Conservation (phyloP, 1,140 invertebrate genomes). For the Ylistrum balloti region DNA sequence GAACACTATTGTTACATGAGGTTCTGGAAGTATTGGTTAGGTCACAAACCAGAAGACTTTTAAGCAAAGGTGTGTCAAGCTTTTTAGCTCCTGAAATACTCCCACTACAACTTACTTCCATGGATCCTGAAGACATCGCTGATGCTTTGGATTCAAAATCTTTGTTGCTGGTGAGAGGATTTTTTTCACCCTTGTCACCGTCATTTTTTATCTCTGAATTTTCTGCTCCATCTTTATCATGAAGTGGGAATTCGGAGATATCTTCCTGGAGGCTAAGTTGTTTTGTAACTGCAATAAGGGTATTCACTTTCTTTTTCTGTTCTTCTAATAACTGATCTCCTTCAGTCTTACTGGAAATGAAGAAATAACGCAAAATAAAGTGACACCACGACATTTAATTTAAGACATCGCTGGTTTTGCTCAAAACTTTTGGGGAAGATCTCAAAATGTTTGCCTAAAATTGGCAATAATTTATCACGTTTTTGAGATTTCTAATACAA, state of each 20-base stretch:
- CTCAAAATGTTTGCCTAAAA: too few relatives aligned
- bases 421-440: too few relatives aligned
- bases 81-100: not conserved
- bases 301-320: slow-evolving; percentile 44
- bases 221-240: not conserved
- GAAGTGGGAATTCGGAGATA: not conserved
- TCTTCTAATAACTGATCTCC: slow-evolving; percentile 41
- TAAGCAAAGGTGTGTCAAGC: not conserved
- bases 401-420: too few relatives aligned
- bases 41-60: slow-evolving; percentile 6
- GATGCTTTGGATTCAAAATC: not conserved
- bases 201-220: not conserved
- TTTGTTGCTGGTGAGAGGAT: not conserved
- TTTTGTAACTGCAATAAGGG: slow-evolving; percentile 49
- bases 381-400: too few relatives aligned
- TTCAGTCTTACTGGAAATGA: slow-evolving; percentile 49
- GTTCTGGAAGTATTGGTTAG: not conserved
- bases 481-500: too few relatives aligned
- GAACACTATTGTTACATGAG: not conserved
- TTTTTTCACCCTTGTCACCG: not conserved
- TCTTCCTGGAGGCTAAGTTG: slow-evolving; percentile 41
- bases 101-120: too few relatives aligned
- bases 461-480: too few relatives aligned
- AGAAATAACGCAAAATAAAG: not conserved
- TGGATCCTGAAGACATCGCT: not conserved